Percentiles rank a stretch among this genome's conserved stretches.
phyloP scores from a whole-genome alignment of 2,113 vertebrate genomes.

The mouse (Mus musculus) region DNA sequence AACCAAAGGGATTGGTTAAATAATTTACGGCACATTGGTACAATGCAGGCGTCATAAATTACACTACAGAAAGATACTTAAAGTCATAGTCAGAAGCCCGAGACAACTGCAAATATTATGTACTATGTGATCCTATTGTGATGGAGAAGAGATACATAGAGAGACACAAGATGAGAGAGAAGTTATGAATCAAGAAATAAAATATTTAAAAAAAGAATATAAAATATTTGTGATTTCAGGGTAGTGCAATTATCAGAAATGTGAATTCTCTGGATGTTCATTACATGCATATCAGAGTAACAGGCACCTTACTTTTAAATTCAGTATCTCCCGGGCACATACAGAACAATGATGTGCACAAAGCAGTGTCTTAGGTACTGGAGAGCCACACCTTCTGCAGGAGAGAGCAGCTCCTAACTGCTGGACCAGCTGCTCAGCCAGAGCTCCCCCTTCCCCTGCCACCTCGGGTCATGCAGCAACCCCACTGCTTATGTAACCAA shows the following conservation, averaged over 20 bases:
- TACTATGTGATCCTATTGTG: neutral
- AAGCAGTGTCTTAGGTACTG: neutral
- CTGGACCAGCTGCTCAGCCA: neutral
- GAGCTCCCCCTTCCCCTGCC: neutral
- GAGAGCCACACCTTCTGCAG: neutral
- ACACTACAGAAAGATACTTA: slow-evolving; percentile 32
- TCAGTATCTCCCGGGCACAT: neutral
- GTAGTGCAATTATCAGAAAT: slow-evolving; percentile 12
- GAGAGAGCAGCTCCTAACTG: neutral
- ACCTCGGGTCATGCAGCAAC: neutral
- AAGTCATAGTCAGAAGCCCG: slow-evolving; percentile 42
- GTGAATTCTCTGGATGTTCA: slow-evolving; percentile 14
- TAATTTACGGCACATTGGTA: slow-evolving; percentile 45
- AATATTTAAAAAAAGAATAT: slow-evolving; percentile 12
- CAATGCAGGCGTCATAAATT: slow-evolving; percentile 17
- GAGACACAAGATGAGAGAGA: slow-evolving; percentile 32
- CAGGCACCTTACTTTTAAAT: neutral
- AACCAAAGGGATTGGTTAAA: slow-evolving; percentile 45
- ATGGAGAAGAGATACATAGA: neutral
- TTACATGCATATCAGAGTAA: neutral
- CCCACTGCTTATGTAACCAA: neutral
- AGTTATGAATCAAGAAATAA: slow-evolving; percentile 27
- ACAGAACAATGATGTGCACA: neutral
- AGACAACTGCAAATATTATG: neutral
- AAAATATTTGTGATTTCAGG: slow-evolving; percentile 42